These are phyloP conservation scores for Clarias pachynema DNA, from an alignment of 2,797 vertebrate species.

Conservation along the genomic window DNA sequence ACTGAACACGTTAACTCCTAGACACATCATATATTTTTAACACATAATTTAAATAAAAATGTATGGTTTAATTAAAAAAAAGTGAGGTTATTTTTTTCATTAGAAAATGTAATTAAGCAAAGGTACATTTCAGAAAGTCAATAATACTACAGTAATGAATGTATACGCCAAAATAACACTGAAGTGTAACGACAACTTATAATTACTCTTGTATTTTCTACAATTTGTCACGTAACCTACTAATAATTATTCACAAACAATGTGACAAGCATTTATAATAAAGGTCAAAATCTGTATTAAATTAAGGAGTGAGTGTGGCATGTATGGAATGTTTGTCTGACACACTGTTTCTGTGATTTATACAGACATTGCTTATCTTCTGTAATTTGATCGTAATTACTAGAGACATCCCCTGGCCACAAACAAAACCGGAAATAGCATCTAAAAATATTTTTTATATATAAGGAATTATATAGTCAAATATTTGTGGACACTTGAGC, in stretches of 20 bases:
- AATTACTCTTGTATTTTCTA: not conserved
- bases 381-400: not conserved
- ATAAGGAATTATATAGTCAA: not conserved
- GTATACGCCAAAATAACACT: not conserved
- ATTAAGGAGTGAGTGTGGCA: not conserved
- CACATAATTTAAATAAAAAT: not conserved
- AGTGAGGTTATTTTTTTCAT: not conserved
- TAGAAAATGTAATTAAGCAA: not conserved
- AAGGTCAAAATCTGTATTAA: not conserved
- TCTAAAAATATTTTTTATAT: too few relatives aligned
- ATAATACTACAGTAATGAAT: not conserved
- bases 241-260: not conserved
- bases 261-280: not conserved
- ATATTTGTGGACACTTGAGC: not conserved
- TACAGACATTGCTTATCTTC: not conserved
- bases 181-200: not conserved
- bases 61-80: not conserved
- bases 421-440: not conserved
- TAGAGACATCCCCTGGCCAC: not conserved
- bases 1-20: not conserved
- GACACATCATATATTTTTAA: not conserved
- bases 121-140: not conserved
- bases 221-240: not conserved
- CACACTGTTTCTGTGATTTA: not conserved
- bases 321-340: not conserved